Conservation (phyloP, 2,888 invertebrate genomes). For the Pristionchus entomophagus region DNA sequence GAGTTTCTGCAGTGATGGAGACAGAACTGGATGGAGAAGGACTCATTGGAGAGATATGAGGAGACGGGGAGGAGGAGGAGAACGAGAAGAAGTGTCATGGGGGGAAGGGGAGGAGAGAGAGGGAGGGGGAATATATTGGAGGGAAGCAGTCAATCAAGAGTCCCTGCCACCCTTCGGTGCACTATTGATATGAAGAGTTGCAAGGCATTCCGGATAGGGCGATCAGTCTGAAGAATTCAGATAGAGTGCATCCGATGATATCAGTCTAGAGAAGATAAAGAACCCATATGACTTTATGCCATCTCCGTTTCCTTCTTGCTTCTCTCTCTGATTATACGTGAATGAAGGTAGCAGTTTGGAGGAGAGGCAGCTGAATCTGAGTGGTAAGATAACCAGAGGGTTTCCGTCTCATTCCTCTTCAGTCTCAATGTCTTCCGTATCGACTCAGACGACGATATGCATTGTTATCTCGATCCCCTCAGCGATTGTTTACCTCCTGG, state of each 20-base stretch:
- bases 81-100: background rate
- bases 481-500: background rate
- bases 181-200: background rate
- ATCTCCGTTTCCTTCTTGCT: background rate
- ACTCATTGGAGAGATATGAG: background rate
- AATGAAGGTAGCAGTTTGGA: background rate
- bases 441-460: background rate
- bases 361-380: background rate
- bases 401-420: background rate
- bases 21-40: background rate
- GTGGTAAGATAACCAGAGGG: background rate
- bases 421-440: background rate
- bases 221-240: too few relatives aligned
- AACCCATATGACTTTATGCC: too few relatives aligned
- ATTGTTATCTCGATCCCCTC: background rate
- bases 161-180: background rate
- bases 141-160: slow-evolving; percentile 8
- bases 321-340: background rate
- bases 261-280: too few relatives aligned
- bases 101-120: background rate
- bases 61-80: background rate
- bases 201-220: too few relatives aligned
- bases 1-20: background rate
- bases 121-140: background rate
- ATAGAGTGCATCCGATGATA: too few relatives aligned